Evolutionary conservation across 2,113 vertebrate genomes (phyloP).

Genomic region (Holacanthus passer): DNA sequence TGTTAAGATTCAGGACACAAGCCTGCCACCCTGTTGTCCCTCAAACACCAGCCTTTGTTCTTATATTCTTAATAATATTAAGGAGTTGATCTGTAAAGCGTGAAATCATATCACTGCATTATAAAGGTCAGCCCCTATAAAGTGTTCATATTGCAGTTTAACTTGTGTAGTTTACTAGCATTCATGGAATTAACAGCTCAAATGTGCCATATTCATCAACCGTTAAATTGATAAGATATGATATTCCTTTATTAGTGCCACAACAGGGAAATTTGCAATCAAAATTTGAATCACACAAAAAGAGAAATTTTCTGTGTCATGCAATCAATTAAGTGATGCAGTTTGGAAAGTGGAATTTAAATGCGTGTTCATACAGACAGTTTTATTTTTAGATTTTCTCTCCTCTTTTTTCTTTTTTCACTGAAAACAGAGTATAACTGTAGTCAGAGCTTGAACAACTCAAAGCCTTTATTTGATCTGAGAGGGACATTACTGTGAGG

Average conservation of each 20-base stretch:
- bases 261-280: no score
- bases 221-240: constrained; percentile 59
- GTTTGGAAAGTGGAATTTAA: constrained; percentile 46
- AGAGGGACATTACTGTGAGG: background rate
- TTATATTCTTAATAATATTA: background rate
- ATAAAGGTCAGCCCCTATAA: constrained; percentile 14
- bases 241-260: no score
- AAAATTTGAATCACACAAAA: no score
- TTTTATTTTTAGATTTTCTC: background rate
- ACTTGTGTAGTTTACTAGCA: constrained; percentile 24
- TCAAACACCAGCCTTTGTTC: background rate
- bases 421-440: constrained; percentile 8
- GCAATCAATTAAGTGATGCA: constrained; percentile 57
- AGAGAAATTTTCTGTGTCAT: constrained; percentile 64
- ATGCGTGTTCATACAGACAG: constrained; percentile 14
- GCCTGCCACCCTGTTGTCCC: background rate
- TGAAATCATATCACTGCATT: background rate
- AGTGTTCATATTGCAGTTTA: constrained; percentile 1
- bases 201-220: constrained; percentile 43
- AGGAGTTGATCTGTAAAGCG: background rate
- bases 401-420: background rate
- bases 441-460: background rate
- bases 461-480: constrained; percentile 13
- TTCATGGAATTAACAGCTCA: constrained; percentile 27
- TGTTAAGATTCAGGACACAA: constrained; percentile 15